Evolutionary conservation across 2,797 vertebrate species (phyloP), one percentile per base, ranked within the genome.

Genomic region (Taenioides sp.): DNA sequence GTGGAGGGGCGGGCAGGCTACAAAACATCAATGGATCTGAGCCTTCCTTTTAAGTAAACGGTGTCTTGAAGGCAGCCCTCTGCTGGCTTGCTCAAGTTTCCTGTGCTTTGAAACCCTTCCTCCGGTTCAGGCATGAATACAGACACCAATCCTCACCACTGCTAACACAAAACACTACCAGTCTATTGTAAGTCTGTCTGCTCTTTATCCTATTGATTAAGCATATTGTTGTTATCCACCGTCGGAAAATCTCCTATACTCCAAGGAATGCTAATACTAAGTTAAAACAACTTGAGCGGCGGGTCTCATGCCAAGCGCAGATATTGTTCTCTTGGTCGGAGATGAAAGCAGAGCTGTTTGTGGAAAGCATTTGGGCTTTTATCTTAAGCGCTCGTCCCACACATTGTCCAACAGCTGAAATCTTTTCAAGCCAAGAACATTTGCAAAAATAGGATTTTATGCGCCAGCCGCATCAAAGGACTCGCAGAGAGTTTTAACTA

Each of bases 51-150:
- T 84, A 91, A 87, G 88, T 91, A 81, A 92, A 92, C 82, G 79
- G 81, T 88, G 90, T 91, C 92, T 93, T 75, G 92, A 91, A 94
- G 91, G 88, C 92, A 93, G 92, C 92, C 91, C 91, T 93, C 91
- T 92, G 92, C 92, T 78, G 91, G 93, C 91, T 92, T 85, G 88
- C 88, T 89, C 88, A 90, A 90, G 87, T 91, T 95, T 94, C 92
- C 94, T 94, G 93, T 91, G 90, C 93, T 94, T 94, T 94, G 93
- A 92, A 92, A 94, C 83, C 82, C 78, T 87, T 92, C 88, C 92
- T 90, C 86, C 73, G 81, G 88, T 91, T 86, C 79, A 90, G 86
- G 82, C 91, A 86, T 84, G 77, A 78, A 87, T 84, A 88, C 88
- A 89, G 82, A 89, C 89, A 87, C 80, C 80, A 74, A 87, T 77